A percentile compares a stretch with the other conserved stretches of the same genome.
phyloP scores from a whole-genome alignment of 1,140 invertebrate species.

The Pectinophora gossypiella region DNA sequence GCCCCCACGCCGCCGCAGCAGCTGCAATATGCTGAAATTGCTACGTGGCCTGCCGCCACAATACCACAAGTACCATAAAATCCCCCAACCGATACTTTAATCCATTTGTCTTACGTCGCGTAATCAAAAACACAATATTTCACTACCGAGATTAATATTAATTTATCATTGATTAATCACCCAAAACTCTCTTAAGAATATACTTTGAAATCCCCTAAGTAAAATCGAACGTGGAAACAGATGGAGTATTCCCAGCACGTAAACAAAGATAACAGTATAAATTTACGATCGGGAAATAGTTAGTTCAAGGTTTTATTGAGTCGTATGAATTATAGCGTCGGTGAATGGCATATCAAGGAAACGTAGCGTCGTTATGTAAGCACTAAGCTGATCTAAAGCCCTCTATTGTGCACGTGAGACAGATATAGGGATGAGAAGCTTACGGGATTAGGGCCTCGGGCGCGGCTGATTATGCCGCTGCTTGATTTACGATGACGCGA shows the following conservation, averaged over 20 bases:
- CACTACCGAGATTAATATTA: background rate
- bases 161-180: background rate
- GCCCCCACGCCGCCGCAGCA: slow-evolving; percentile 25
- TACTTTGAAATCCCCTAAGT: background rate
- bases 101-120: background rate
- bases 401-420: slow-evolving; percentile 54
- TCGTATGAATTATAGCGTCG: slow-evolving; percentile 41
- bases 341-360: slow-evolving; percentile 35
- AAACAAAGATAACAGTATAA: slow-evolving; percentile 53
- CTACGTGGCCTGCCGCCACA: slow-evolving; percentile 29
- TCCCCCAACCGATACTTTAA: background rate
- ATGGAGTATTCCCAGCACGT: slow-evolving; percentile 37
- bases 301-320: slow-evolving; percentile 47
- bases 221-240: slow-evolving; percentile 26
- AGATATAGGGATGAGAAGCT: slow-evolving; percentile 56
- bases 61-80: slow-evolving; percentile 6
- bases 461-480: slow-evolving; percentile 62
- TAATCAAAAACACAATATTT: background rate
- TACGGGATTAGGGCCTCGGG: slow-evolving; percentile 55
- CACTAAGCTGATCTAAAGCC: slow-evolving; percentile 37
- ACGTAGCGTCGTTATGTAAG: slow-evolving; percentile 28
- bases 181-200: background rate
- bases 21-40: slow-evolving; percentile 54
- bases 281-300: slow-evolving; percentile 51
- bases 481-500: slow-evolving; percentile 71